A percentile compares a stretch with the other conserved stretches of the same genome.
Evolutionary conservation across 1,140 invertebrate species (phyloP).

Genomic region (Batillaria attramentaria): DNA sequence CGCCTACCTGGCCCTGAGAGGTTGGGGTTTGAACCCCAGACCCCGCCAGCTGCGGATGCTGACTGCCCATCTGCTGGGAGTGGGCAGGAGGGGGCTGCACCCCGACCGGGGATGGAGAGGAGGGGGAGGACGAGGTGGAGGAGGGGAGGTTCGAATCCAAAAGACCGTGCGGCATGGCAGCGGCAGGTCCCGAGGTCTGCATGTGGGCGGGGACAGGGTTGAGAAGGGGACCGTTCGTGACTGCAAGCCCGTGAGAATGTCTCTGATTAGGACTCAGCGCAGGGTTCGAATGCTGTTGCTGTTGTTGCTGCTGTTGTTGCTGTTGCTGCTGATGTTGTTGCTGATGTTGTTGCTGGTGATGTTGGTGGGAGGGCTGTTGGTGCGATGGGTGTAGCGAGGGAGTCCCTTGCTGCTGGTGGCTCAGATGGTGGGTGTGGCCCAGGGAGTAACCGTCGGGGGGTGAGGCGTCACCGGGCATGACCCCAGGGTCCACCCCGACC

Average conservation of each 20-base stretch:
- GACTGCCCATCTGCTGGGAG: constrained; percentile 12
- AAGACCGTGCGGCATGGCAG: neutral
- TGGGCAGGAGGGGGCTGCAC: constrained; percentile 26
- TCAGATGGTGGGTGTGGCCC: neutral
- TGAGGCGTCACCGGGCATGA: neutral
- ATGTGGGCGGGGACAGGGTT: constrained; percentile 62
- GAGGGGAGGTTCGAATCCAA: neutral
- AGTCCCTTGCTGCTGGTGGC: neutral
- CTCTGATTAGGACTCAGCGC: no score
- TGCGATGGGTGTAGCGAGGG: neutral
- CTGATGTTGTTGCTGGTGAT: constrained; percentile 10
- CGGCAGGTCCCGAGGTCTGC: constrained; percentile 38
- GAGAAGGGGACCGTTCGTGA: constrained; percentile 28
- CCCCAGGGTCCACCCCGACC: constrained; percentile 28
- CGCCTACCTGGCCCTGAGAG: neutral
- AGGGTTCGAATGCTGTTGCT: neutral
- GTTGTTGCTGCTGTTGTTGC: constrained; percentile 10
- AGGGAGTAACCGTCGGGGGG: constrained; percentile 16
- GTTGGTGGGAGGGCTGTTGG: constrained; percentile 10
- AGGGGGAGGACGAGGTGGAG: constrained; percentile 12
- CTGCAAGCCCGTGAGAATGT: constrained; percentile 33
- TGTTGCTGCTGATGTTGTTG: constrained; percentile 14
- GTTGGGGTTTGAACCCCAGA: neutral
- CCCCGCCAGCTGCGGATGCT: neutral
- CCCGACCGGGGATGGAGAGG: neutral